phyloP scores from a whole-genome alignment of 2,113 vertebrate genomes.

The Pseudopodoces humilis region DNA sequence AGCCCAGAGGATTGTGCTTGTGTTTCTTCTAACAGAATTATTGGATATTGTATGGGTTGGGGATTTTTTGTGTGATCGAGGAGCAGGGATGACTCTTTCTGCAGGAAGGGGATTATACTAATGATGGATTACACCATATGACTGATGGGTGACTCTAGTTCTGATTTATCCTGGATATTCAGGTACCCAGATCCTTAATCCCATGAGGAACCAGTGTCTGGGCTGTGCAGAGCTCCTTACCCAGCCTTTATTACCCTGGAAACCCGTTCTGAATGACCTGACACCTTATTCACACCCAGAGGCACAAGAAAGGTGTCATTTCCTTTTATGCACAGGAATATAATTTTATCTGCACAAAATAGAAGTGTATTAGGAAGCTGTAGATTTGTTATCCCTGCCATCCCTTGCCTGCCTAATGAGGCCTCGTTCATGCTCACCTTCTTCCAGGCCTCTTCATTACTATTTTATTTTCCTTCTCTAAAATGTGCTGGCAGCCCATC shows the following conservation, averaged over 20 bases:
- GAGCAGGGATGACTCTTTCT: not conserved
- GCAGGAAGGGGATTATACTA: not conserved
- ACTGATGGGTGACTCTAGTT: not conserved
- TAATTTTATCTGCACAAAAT: not conserved
- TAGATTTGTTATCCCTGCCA: not conserved
- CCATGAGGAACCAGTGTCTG: not conserved
- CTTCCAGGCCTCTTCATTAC: not conserved
- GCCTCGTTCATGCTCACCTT: not conserved
- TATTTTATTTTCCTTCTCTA: slow-evolving; percentile 1
- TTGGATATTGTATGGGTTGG: not conserved
- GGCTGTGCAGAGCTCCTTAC: not conserved
- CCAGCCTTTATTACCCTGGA: not conserved
- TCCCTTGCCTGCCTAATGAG: not conserved
- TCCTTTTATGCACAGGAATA: not conserved
- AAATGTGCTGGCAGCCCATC: not conserved
- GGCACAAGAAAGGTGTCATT: not conserved
- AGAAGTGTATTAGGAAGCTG: not conserved
- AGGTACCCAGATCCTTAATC: not conserved
- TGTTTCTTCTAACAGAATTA: not conserved
- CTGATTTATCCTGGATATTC: not conserved
- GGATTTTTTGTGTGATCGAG: not conserved
- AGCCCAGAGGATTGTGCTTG: not conserved
- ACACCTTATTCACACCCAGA: not conserved
- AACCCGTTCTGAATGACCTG: not conserved
- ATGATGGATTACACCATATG: not conserved